These are phyloP conservation scores for Rhea pennata DNA, from an alignment of 2,113 vertebrate genomes.

Conservation along the genomic window DNA sequence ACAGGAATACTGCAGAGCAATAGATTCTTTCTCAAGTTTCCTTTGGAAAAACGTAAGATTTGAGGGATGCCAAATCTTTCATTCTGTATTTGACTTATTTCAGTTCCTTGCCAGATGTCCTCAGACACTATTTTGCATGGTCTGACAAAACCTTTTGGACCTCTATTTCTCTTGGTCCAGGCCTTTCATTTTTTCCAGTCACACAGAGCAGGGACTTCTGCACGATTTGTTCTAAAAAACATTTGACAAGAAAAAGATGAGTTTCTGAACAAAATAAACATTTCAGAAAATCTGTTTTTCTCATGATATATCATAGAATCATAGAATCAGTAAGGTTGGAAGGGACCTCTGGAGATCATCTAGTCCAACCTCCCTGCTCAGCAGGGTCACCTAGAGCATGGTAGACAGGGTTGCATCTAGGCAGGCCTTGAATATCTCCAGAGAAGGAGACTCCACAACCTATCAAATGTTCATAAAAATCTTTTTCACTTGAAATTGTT, in stretches of 20 bases:
- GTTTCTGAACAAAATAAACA: slow-evolving; percentile 15
- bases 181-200: not conserved
- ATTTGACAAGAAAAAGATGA: not conserved
- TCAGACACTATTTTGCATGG: not conserved
- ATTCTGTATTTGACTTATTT: not conserved
- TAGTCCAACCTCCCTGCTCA: too few species aligned
- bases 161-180: not conserved
- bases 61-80: not conserved
- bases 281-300: not conserved
- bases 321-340: too few species aligned
- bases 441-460: too few species aligned
- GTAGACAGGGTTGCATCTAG: too few species aligned
- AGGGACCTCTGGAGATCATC: too few species aligned
- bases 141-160: not conserved
- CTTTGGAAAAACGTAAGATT: not conserved
- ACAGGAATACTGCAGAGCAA: not conserved
- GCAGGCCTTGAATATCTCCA: too few species aligned
- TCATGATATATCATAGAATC: not conserved
- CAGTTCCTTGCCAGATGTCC: not conserved
- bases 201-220: not conserved
- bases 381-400: too few species aligned
- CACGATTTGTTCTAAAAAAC: not conserved
- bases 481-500: not conserved
- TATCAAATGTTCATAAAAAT: not conserved
- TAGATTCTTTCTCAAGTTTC: not conserved